A percentile compares a stretch with the other conserved stretches of the same genome.
These are phyloP conservation scores for Heliothis virescens DNA, from an alignment of 1,140 invertebrate species.

Conservation along the genomic window DNA sequence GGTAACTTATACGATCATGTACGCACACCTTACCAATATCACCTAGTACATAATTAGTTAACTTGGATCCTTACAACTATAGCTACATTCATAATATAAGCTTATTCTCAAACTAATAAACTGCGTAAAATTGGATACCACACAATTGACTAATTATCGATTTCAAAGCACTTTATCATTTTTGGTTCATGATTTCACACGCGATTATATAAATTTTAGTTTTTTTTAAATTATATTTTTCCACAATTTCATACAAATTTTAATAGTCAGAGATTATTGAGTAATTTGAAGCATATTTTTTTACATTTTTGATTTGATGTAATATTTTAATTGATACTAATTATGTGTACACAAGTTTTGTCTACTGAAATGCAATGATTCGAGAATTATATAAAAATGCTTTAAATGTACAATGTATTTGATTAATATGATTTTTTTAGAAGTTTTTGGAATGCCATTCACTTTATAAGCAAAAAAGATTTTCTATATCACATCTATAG, in stretches of 20 bases:
- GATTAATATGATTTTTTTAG: neutral
- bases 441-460: neutral
- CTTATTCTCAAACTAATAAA: neutral
- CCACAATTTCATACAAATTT: too few relatives aligned
- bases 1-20: too few relatives aligned
- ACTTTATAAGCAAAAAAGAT: neutral
- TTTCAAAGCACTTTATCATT: too few relatives aligned
- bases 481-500: neutral
- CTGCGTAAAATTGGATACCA: neutral
- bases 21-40: neutral
- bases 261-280: too few relatives aligned
- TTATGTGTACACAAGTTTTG: neutral
- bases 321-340: neutral
- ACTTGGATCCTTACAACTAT: neutral
- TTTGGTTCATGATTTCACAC: too few relatives aligned
- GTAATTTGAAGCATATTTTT: neutral
- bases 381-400: neutral
- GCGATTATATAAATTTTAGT: too few relatives aligned
- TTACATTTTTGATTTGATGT: neutral
- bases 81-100: slow-evolving; percentile 3
- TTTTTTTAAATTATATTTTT: too few relatives aligned
- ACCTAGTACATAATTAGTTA: slow-evolving; percentile 13
- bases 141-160: neutral
- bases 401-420: slow-evolving; percentile 20
- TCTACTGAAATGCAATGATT: slow-evolving; percentile 31